Evolutionary conservation across 92 coral and sea anemone genomes (phyloP), one percentile per base, ranked within the genome.

Genomic region (Porites cylindrica): DNA sequence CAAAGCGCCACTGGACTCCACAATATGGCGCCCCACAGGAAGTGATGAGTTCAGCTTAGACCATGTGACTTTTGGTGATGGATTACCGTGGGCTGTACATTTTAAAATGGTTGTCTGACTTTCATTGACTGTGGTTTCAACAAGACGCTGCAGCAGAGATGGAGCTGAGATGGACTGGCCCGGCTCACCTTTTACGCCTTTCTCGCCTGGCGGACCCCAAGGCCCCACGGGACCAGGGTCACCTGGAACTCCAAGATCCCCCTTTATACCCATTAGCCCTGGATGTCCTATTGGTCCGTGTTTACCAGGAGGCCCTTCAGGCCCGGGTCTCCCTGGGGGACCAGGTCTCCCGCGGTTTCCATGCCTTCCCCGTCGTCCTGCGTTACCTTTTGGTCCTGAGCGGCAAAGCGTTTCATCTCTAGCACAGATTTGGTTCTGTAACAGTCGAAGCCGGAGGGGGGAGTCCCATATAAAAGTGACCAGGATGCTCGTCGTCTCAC

Each of bases 51-150:
- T 38, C 43, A 38, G 0, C 4, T 38, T 38, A 38, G 43, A 38
- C 43, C 6, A 38, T 0, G 4, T 38, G 43, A 38, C 43, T 3
- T 3, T 38, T 3, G 43, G 43, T 3, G 43, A 3, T 38, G 43
- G 95, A 51, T 92, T 85, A 5, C 95, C 93, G 20, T 72, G 68
- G 26, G 79, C 93, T 70, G 82, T 69, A 68, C 95, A 86, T 63
- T 76, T 65, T 29, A 91, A 71, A 18, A 76, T 75, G 77, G 85
- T 89, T 26, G 80, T 82, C 10, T 67, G 79, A 75, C 91, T 88
- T 72, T 87, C 70, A 78, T 91, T 91, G 64, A 91, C 91, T 14
- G 61, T 56, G 1, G 61, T 56, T 56, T 56, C 16, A 56, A 9
- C 12, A 56, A 17, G 61, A 56, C 61, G 61, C 61, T 56, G 61